Evolutionary conservation across 2,888 invertebrate genomes (phyloP).

Genomic region (Acanthosepion lycidas): DNA sequence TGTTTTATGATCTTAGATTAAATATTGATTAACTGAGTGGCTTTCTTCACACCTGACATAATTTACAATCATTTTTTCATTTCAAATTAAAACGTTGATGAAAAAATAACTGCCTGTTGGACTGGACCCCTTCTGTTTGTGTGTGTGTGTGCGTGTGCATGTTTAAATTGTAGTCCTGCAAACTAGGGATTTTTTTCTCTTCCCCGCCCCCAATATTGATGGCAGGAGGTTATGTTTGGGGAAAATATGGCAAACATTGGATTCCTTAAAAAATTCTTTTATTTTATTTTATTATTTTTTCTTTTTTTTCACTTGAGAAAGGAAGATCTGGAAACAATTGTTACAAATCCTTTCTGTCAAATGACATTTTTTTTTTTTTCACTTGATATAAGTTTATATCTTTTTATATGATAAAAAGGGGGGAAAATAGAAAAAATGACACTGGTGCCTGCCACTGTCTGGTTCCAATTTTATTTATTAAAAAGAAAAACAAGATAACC

Average conservation of each 20-base stretch:
- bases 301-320: neutral
- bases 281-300: neutral
- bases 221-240: neutral
- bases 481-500: neutral
- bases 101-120: neutral
- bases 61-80: too few relatives aligned
- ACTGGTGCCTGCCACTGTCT: slow-evolving; percentile 21
- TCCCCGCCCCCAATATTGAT: neutral
- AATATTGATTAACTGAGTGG: too few relatives aligned
- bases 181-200: slow-evolving; percentile 13
- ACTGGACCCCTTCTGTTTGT: neutral
- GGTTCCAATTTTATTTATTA: neutral
- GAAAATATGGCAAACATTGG: neutral
- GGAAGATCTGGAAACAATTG: neutral
- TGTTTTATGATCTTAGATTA: too few relatives aligned
- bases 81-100: too few relatives aligned
- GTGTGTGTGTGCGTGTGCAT: neutral
- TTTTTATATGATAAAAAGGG: neutral
- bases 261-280: neutral
- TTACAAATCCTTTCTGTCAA: neutral
- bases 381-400: too few relatives aligned
- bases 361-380: neutral
- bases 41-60: too few relatives aligned
- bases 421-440: neutral
- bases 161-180: neutral